Evolutionary conservation across 2,797 vertebrate genomes (phyloP).

Genomic region (Hydrophis major): DNA sequence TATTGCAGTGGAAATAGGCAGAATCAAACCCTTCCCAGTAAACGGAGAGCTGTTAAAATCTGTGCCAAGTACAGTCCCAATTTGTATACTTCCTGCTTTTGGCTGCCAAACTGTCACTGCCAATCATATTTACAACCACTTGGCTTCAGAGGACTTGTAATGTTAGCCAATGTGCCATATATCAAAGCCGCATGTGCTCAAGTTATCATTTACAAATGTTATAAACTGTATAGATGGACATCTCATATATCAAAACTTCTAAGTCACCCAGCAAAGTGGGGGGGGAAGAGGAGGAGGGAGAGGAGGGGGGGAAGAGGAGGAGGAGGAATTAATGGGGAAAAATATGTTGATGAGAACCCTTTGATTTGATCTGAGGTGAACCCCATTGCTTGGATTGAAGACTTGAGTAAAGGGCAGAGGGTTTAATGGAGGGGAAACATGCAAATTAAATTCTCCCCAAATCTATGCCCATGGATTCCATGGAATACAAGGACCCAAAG

Average conservation of each 20-base stretch:
- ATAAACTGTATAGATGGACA: constrained; percentile 20
- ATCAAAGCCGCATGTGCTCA: constrained; percentile 16
- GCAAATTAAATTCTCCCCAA: not conserved
- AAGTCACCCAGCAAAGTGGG: not conserved
- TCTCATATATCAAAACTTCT: constrained; percentile 6
- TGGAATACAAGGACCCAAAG: not conserved
- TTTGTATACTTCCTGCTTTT: constrained; percentile 29
- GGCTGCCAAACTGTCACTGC: constrained; percentile 30
- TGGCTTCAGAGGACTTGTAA: constrained; percentile 19
- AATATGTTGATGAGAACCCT: not conserved
- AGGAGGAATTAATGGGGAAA: not conserved
- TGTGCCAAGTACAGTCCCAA: constrained; percentile 13
- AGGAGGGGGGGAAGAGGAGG: not conserved
- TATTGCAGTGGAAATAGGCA: not conserved
- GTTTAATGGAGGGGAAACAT: not conserved
- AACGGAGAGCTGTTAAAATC: not conserved
- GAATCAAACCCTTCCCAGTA: not conserved
- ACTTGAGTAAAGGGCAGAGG: not conserved
- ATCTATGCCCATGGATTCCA: not conserved
- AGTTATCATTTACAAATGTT: constrained; percentile 24
- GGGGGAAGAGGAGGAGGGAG: not conserved
- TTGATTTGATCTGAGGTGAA: not conserved
- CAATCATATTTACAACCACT: constrained; percentile 35
- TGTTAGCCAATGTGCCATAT: constrained; percentile 16
- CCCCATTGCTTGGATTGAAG: not conserved